Evolutionary conservation across 1,140 invertebrate genomes (phyloP).

Genomic region (Sitodiplosis mosellana): DNA sequence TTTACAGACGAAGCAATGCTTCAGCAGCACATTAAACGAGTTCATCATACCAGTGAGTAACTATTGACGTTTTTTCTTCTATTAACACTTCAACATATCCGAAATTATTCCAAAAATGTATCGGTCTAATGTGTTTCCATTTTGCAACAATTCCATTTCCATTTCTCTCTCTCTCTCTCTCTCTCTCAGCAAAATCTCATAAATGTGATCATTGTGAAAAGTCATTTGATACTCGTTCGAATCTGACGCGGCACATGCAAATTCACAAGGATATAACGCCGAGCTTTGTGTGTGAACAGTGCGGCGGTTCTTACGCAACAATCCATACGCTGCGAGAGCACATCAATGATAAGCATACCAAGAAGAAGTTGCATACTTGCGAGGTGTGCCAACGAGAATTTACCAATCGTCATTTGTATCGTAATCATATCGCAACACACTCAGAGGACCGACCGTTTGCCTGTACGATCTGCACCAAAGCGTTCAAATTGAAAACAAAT

Average conservation of each 20-base stretch:
- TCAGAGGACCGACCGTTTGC: slow-evolving; percentile 72
- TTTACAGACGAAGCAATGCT: slow-evolving; percentile 20
- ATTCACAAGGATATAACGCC: slow-evolving; percentile 23
- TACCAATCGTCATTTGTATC: slow-evolving; percentile 29
- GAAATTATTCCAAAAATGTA: slow-evolving; percentile 22
- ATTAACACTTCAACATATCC: slow-evolving; percentile 21
- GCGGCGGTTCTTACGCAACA: slow-evolving; percentile 24
- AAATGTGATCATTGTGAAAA: slow-evolving; percentile 26
- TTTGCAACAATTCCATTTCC: not conserved
- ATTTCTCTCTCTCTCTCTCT: not conserved
- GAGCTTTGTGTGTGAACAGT: slow-evolving; percentile 23
- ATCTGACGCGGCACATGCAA: slow-evolving; percentile 23
- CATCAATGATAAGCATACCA: slow-evolving; percentile 22
- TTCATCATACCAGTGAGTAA: slow-evolving; percentile 17
- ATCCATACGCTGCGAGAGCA: slow-evolving; percentile 24
- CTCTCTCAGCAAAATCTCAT: not conserved
- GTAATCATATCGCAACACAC: slow-evolving; percentile 70
- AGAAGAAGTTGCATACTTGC: slow-evolving; percentile 20
- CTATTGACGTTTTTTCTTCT: slow-evolving; percentile 21
- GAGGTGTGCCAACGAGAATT: slow-evolving; percentile 22
- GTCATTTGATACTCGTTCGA: slow-evolving; percentile 22
- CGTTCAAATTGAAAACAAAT: not conserved
- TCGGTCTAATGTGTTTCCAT: slow-evolving; percentile 18
- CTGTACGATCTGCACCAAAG: slow-evolving; percentile 50
- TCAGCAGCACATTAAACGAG: slow-evolving; percentile 20